phyloP scores from a whole-genome alignment of 2,888 invertebrate species.

The Eledona agricola region DNA sequence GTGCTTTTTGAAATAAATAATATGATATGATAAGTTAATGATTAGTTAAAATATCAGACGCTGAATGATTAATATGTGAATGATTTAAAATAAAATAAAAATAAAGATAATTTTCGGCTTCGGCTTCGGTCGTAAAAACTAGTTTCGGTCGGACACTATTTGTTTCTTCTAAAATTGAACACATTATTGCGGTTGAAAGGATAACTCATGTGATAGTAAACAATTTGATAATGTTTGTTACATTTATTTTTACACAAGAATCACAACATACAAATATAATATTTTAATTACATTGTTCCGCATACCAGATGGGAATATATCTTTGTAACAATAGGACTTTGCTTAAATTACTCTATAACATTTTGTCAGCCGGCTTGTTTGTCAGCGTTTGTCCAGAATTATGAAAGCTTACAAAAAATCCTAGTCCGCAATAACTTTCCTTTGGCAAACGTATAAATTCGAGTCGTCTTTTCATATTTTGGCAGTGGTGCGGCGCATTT shows the following conservation, averaged over 20 bases:
- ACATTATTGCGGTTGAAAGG: no score
- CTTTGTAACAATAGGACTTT: constrained; percentile 54
- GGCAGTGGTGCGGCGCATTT: constrained; percentile 28
- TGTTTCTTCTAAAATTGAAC: no score
- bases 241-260: constrained; percentile 59
- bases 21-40: no score
- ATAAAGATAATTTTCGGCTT: no score
- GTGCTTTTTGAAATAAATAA: no score
- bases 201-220: no score
- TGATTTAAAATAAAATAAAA: no score
- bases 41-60: no score
- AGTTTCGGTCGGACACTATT: no score
- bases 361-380: constrained; percentile 31
- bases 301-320: constrained; percentile 62
- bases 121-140: no score
- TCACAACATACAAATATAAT: constrained; percentile 61
- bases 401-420: constrained; percentile 18
- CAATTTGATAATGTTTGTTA: constrained; percentile 43
- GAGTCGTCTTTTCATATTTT: constrained; percentile 13
- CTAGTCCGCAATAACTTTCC: constrained; percentile 6
- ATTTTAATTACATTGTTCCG: constrained; percentile 59
- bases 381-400: constrained; percentile 24
- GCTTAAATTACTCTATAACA: constrained; percentile 42
- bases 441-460: constrained; percentile 27
- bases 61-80: no score